Evolutionary conservation across 2,113 vertebrate genomes (phyloP), one percentile per base, ranked within the genome.

Genomic region (Upupa epops): DNA sequence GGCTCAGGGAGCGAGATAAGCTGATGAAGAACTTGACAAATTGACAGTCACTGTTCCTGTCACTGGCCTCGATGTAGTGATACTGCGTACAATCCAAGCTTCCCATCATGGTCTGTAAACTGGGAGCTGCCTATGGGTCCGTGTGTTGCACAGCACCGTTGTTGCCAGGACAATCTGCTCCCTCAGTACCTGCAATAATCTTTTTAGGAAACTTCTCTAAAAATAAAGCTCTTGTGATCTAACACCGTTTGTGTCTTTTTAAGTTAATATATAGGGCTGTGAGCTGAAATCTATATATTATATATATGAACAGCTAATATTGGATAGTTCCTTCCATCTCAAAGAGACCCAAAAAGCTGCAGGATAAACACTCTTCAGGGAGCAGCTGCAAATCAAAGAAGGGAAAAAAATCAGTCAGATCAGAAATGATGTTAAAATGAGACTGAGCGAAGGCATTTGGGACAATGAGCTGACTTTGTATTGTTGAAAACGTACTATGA

Each of bases 21-120:
- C 88, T 79, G 71, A 34, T 83, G 82, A 75, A 95, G 88, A 79
- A 42, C 49, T 60, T 88, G 87, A 83, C 76, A 72, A 88, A 80
- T 72, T 74, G 49, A 18, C 69, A 79, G 51, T 80, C 20, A 3
- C 8, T 83, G 31, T 56, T 94, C 46, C 61, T 82, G 72, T 89
- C 54, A n/a, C n/a, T n/a, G n/a, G n/a, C n/a, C n/a, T n/a, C n/a
- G n/a, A n/a, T n/a, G n/a, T n/a, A n/a, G n/a, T n/a, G n/a, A n/a
- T n/a, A n/a, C n/a, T n/a, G n/a, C n/a, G n/a, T n/a, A n/a, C n/a
- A n/a, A n/a, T n/a, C n/a, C n/a, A n/a, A 79, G 82, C 64, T 92
- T 91, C 77, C 55, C 49, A 10, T 78, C 0, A 0, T 59, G 32
- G 63, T 48, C 36, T 74, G 0, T 81, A 34, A 88, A 49, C 34